Evolutionary conservation across 1,140 invertebrate genomes (phyloP), one percentile per base, ranked within the genome.

Genomic region (Drosophila takahashii): DNA sequence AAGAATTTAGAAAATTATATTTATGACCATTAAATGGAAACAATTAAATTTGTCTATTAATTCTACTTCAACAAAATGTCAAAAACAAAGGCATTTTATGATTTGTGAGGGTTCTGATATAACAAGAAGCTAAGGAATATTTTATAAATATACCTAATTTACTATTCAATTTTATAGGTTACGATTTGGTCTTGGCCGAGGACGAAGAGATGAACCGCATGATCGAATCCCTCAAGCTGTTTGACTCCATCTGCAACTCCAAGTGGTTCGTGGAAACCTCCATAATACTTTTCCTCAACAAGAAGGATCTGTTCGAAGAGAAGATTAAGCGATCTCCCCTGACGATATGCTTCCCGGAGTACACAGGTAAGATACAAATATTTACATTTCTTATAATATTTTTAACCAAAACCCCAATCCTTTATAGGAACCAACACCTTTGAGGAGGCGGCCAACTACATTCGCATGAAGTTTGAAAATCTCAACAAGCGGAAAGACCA

Each of bases 191-290:
- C 79, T 93, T 99, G 77, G 97, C 98, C 79, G 98, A 99, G 94
- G 97, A 99, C 92, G 97, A 99, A 93, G 97, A 97, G 93, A 98
- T 98, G 94, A 96, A 97, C 92, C 94, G 96, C 51, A 96, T 96
- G 96, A 97, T 98, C 89, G 98, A 99, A 92, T 98, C 97, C 47
- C 95, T 99, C 93, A 98, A 98, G 92, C 93, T 99, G 32, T 99
- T 99, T 93, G 98, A 99, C 93, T 97, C 96, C 3, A 99, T 99
- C 90, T 99, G 98, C 92, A 99, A 99, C 93, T 98, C 98, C 92
- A 99, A 99, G 93, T 99, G 98, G 98, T 99, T 99, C 92, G 96
- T 97, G 53, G 97, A 99, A 83, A 99, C 98, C 13, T 98, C 98
- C n/a, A 99, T 99, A 72, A 99, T 99, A 90, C 94, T 99, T 48